Percentiles rank a stretch among this genome's conserved stretches.
Evolutionary conservation across 1,140 invertebrate species (phyloP).

Genomic region (Bombus pyrosoma): DNA sequence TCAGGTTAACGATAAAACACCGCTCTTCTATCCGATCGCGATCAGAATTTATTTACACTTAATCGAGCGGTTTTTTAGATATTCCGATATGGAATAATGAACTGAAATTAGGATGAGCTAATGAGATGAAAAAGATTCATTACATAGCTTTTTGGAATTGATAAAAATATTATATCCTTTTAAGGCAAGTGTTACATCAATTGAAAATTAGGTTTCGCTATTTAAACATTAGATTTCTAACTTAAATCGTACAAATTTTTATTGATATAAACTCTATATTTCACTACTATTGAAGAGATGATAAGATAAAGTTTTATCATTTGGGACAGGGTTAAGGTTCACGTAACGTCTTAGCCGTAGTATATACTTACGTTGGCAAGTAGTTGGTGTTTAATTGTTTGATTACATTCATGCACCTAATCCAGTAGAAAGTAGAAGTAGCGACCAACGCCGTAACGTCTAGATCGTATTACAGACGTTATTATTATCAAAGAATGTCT

Average conservation of each 20-base stretch:
- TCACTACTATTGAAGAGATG: not conserved
- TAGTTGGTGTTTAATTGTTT: not conserved
- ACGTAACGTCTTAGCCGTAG: not conserved
- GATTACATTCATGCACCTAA: not conserved
- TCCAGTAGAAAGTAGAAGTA: too few relatives aligned
- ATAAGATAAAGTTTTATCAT: slow-evolving; percentile 13
- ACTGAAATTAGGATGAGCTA: too few relatives aligned
- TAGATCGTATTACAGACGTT: not conserved
- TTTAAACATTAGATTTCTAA: not conserved
- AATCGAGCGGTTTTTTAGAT: not conserved
- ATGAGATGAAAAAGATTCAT: too few relatives aligned
- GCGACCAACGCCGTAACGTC: not conserved
- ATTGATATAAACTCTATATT: not conserved
- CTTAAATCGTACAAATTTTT: not conserved
- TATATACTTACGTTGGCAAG: not conserved
- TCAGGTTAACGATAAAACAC: not conserved
- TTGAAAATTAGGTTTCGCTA: not conserved
- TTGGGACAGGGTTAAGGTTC: not conserved
- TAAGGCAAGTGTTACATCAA: not conserved
- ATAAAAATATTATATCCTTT: not conserved
- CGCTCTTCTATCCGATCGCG: too few relatives aligned
- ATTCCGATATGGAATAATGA: too few relatives aligned
- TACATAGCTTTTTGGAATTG: too few relatives aligned
- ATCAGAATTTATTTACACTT: too few relatives aligned
- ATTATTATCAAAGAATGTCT: not conserved